Evolutionary conservation across 2,797 vertebrate species (phyloP), one percentile per base, ranked within the genome.

Genomic region (Poeciliopsis infans): DNA sequence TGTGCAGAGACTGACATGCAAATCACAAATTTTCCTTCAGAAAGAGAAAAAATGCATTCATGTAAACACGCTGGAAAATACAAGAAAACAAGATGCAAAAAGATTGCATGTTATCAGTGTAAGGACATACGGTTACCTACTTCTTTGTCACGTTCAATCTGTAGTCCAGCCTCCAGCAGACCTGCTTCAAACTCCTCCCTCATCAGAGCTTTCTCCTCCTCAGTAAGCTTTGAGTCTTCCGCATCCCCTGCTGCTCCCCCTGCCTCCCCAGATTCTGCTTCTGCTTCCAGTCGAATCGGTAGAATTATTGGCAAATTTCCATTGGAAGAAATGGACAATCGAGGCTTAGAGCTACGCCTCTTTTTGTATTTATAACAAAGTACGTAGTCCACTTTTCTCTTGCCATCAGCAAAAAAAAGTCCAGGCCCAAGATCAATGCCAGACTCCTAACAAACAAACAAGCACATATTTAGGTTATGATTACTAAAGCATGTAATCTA

Each of bases 341-440:
- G 94, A 0, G 80, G 45, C 31, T 77, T 95, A 1, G 91, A 79
- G 0, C 84, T 66, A 0, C 79, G 91, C 49, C 96, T 96, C 81
- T 93, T 95, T 82, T 97, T 97, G 88, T 95, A 97, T 91, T 99
- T 97, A 89, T 98, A 99, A 51, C 94, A 97, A 3, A 99, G 93
- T 53, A 99, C 94, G 0, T 99, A 99, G 91, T 99, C 98, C 0
- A 99, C 97, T 93, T 97, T 99, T 84, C 96, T 96, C 90, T 94
- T 96, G 84, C 96, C 97, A 86, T 99, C 97, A 3, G 93, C 88
- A 84, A 99, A 98, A 90, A 94, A 96, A 91, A 97, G 95, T 46
- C 96, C 95, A 71, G 92, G 93, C 57, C 93, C 94, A 23, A 93
- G 88, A 36, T 95, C 93, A 36, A 95, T 95, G 78, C 89, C 92